phyloP scores from a whole-genome alignment of 2,113 vertebrate species.

The Seriola dumerili region DNA sequence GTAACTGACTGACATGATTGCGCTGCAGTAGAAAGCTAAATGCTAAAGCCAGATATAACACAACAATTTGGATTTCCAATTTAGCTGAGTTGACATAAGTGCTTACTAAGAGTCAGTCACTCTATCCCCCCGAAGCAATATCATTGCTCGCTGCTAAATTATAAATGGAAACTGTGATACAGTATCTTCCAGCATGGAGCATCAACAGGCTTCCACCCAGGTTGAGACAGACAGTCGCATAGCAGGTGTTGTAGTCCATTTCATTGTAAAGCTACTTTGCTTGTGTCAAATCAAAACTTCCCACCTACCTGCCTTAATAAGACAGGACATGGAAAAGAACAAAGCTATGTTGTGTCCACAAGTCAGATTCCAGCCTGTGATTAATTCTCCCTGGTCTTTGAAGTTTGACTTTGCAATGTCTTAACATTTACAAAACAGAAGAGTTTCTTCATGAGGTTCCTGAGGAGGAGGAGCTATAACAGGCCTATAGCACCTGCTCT shows the following conservation, averaged over 20 bases:
- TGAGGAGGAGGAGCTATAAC: neutral
- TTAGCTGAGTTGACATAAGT: slow-evolving; percentile 54
- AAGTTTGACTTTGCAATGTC: slow-evolving; percentile 64
- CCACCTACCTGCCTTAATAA: slow-evolving; percentile 21
- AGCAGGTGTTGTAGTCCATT: slow-evolving; percentile 8
- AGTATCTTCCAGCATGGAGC: slow-evolving; percentile 47
- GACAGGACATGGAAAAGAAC: slow-evolving; percentile 48
- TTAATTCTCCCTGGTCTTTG: slow-evolving; percentile 70
- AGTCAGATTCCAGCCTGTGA: slow-evolving; percentile 61
- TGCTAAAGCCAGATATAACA: slow-evolving; percentile 16
- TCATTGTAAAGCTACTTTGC: slow-evolving; percentile 13
- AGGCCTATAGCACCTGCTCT: neutral
- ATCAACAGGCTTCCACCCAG: slow-evolving; percentile 33
- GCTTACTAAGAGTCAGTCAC: slow-evolving; percentile 68
- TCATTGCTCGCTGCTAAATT: slow-evolving; percentile 68
- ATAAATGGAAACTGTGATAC: slow-evolving; percentile 68
- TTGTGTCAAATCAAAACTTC: slow-evolving; percentile 35
- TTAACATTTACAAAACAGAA: slow-evolving; percentile 57
- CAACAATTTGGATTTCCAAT: slow-evolving; percentile 47
- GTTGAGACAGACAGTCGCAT: slow-evolving; percentile 8
- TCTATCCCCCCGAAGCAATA: slow-evolving; percentile 59
- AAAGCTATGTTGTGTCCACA: slow-evolving; percentile 58
- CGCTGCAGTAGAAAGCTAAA: neutral
- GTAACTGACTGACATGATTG: neutral
- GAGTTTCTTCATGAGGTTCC: slow-evolving; percentile 5